Base-by-base conservation (phyloP, 2,113 vertebrate genomes). In the Falco punctatus region DNA sequence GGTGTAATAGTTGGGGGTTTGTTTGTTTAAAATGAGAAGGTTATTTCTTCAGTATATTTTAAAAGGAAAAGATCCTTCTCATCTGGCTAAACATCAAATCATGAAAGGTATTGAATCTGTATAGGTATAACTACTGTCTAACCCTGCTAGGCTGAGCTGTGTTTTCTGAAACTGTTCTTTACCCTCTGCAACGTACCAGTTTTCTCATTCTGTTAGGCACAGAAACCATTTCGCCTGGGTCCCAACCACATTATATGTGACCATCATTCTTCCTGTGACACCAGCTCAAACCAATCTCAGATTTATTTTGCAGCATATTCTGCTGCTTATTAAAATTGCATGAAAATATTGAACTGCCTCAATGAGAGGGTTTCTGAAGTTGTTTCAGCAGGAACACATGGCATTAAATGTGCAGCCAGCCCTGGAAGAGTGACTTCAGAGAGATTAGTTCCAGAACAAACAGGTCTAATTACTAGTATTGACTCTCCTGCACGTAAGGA, bases 361-460 rank as follows among this genome's bases (percentile, higher is more conserved):
- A 70, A 6, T 38, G n/a, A 66, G 52, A 92, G 20, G 35, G 54
- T 69, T 46, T 93, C 81, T 92, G 51, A 80, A 86, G 58, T 51
- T 61, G 51, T 92, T 96, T 91, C 84, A 73, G 65, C 26, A 57
- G 74, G 44, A 94, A 42, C 13, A 59, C 10, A 32, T 2, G 2
- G 40, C 69, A 54, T 64, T 70, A 75, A 81, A 86, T 48, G 55
- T 40, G 26, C 49, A 96, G 71, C 54, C 78, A 92, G 16, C 58
- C 69, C 69, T 87, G 65, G 52, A 71, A 81, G 52, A n/a, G 52
- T 66, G 51, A 71, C 87, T 87, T 78, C 59, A 80, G 87, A 72
- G 91, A 74, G 27, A 65, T 69, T 15, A 81, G 54, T 93, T 96
- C 90, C 92, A 92, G 90, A 92, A 64, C 57, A 86, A 96, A 93